These are phyloP conservation scores for Sorex fumeus DNA, from an alignment of 2,113 vertebrate genomes.

Conservation along the genomic window DNA sequence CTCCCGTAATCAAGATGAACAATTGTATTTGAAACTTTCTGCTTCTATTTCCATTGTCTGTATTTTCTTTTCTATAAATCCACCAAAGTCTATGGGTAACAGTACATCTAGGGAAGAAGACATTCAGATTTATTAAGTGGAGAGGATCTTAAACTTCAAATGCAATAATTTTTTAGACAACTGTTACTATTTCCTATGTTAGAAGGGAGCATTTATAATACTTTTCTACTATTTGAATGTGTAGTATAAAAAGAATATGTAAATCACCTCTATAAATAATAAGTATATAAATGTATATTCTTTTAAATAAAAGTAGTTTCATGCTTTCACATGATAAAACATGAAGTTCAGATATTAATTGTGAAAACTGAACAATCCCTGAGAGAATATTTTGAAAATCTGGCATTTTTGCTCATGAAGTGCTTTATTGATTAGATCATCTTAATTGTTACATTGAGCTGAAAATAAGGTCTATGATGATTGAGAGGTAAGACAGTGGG, in stretches of 20 bases:
- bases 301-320: slow-evolving; percentile 10
- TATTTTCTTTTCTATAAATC: too few species aligned
- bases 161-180: not conserved
- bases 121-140: not conserved
- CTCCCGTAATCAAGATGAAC: too few species aligned
- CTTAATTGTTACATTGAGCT: slow-evolving; percentile 7
- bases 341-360: not conserved
- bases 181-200: not conserved
- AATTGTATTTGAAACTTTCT: too few species aligned
- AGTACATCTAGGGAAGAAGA: too few species aligned
- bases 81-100: too few species aligned
- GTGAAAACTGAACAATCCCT: not conserved
- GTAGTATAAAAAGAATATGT: too few species aligned
- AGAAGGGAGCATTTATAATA: not conserved
- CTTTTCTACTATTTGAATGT: not conserved
- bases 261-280: too few species aligned
- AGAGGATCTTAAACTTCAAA: not conserved
- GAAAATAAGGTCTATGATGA: not conserved
- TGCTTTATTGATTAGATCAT: not conserved
- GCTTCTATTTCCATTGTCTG: too few species aligned
- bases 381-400: not conserved
- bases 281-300: not conserved
- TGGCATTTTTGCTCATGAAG: too few species aligned
- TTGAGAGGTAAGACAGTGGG: not conserved
- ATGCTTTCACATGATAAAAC: not conserved